These are phyloP conservation scores for Epizoanthus stellaris DNA, from an alignment of 92 coral and sea anemone genomes.

Conservation along the genomic window DNA sequence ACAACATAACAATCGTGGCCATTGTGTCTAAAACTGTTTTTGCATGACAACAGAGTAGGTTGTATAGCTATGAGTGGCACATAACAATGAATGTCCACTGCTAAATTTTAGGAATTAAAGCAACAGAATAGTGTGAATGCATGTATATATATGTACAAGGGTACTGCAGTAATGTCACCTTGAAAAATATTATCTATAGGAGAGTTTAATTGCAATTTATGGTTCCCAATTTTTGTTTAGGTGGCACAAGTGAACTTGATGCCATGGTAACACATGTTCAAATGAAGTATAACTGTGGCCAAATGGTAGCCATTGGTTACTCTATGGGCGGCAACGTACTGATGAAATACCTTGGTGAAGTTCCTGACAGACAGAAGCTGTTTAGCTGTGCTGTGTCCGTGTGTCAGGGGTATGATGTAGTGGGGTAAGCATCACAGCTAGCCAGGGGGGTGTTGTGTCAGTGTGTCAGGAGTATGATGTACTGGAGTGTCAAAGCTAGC, in stretches of 20 bases:
- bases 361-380: conserved; percentile 72
- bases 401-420: conserved; percentile 97
- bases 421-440: too few species aligned
- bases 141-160: too few species aligned
- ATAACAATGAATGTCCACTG: not conserved
- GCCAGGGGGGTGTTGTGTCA: conserved; percentile 69
- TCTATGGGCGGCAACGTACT: conserved; percentile 98
- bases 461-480: conserved; percentile 97
- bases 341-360: conserved; percentile 93
- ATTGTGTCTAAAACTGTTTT: too few species aligned
- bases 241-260: conserved; percentile 87
- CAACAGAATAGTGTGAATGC: too few species aligned
- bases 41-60: too few species aligned
- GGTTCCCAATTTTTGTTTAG: conserved; percentile 38
- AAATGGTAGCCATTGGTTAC: conserved; percentile 90
- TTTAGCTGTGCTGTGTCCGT: conserved; percentile 93
- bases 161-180: too few species aligned
- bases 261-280: conserved; percentile 75
- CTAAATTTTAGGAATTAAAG: too few species aligned
- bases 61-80: not conserved
- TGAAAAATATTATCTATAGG: too few species aligned
- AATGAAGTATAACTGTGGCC: conserved; percentile 66
- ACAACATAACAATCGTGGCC: too few species aligned
- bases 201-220: not conserved
- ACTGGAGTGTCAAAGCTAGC: too few species aligned